These are phyloP conservation scores for Motacilla tschutschensis DNA, from an alignment of 2,113 vertebrate species.

Conservation along the genomic window DNA sequence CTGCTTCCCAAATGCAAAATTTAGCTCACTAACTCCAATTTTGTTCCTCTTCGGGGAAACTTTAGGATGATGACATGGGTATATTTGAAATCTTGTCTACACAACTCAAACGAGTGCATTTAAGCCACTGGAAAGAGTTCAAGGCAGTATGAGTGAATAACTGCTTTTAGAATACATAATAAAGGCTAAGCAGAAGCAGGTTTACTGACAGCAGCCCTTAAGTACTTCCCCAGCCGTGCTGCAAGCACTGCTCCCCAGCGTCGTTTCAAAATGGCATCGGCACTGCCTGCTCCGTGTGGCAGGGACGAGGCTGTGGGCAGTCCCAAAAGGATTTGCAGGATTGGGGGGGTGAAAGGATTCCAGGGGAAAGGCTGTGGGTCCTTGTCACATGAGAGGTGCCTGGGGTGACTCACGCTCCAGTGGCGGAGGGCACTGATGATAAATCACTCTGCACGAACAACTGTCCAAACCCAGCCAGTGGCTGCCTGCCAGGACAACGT, in stretches of 20 bases:
- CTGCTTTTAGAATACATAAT: neutral
- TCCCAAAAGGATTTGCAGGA: accelerated
- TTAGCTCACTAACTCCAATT: neutral
- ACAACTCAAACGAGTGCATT: neutral
- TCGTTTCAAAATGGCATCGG: accelerated
- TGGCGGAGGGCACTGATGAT: neutral
- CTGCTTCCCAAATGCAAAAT: neutral
- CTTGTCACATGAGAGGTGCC: neutral
- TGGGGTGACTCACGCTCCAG: neutral
- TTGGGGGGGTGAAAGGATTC: neutral
- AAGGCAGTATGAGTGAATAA: neutral
- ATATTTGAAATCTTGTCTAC: neutral
- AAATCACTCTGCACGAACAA: slow-evolving; percentile 29
- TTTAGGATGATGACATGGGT: neutral
- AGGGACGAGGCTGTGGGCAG: accelerated
- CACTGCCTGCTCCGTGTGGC: accelerated
- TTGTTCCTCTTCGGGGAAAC: neutral
- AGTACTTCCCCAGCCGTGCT: neutral
- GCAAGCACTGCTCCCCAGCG: accelerated
- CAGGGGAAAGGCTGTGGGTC: neutral
- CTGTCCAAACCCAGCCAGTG: neutral
- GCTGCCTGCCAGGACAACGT: neutral
- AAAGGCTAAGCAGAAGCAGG: neutral
- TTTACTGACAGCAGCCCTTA: neutral
- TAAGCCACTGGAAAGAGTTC: neutral